These are phyloP conservation scores for Luperina testacea DNA, from an alignment of 2,888 invertebrate species.

Conservation along the genomic window DNA sequence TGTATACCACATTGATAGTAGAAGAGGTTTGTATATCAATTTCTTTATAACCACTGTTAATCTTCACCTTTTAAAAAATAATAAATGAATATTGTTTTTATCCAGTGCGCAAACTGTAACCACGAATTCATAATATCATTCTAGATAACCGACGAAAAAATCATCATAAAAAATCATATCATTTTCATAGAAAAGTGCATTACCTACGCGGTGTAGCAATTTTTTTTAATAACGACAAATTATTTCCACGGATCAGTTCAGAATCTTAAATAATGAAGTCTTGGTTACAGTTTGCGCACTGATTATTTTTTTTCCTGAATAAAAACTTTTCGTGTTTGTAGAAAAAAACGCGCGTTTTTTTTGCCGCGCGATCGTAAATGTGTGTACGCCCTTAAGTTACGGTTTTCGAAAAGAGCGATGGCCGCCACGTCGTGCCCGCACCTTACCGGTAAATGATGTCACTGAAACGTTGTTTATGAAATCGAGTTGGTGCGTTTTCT, in stretches of 20 bases:
- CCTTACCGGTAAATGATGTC: too few relatives aligned
- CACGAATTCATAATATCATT: too few relatives aligned
- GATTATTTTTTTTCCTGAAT: too few relatives aligned
- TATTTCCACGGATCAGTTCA: too few relatives aligned
- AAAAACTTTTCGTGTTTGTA: not conserved
- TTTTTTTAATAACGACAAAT: too few relatives aligned
- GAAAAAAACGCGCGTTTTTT: not conserved
- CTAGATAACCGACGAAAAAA: too few relatives aligned
- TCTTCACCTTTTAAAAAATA: not conserved
- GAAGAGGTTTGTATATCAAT: conserved; percentile 90
- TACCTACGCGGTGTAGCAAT: too few relatives aligned
- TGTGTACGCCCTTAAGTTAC: not conserved
- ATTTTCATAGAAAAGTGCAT: too few relatives aligned
- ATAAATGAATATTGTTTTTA: not conserved
- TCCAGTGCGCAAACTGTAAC: not conserved
- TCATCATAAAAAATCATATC: too few relatives aligned
- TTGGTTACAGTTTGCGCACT: too few relatives aligned
- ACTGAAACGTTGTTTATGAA: not conserved
- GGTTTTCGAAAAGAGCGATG: not conserved
- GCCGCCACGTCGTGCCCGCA: not conserved
- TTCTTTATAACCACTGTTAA: not conserved
- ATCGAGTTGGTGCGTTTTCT: not conserved
- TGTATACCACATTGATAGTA: conserved; percentile 91
- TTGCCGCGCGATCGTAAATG: not conserved
- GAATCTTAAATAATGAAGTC: too few relatives aligned